Conservation (phyloP, 2,888 invertebrate genomes). For the Aleiodes testaceus region DNA sequence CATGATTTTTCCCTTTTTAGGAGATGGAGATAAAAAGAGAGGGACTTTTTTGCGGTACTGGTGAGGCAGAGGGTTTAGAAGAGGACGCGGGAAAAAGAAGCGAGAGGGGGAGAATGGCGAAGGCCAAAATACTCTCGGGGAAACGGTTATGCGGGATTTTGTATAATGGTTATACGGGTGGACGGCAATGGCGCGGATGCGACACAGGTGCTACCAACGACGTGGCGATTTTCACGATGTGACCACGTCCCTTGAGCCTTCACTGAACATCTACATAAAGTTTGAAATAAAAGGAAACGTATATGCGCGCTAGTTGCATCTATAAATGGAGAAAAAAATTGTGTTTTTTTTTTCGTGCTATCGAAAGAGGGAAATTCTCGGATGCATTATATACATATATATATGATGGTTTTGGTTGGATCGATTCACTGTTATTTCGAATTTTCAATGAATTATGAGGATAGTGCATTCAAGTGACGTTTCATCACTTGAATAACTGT, state of each 20-base stretch:
- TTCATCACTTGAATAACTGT: no score
- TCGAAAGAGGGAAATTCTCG: no score
- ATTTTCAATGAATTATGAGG: no score
- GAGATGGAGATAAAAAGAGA: no score
- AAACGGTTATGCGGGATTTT: not conserved
- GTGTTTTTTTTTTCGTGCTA: no score
- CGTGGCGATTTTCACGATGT: slow-evolving; percentile 22
- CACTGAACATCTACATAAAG: not conserved
- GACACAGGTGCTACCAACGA: slow-evolving; percentile 23
- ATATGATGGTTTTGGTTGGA: not conserved
- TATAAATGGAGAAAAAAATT: no score
- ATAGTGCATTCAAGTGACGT: no score
- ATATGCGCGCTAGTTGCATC: no score
- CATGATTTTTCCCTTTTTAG: not conserved
- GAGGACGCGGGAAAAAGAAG: not conserved
- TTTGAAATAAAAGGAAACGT: no score
- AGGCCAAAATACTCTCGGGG: not conserved
- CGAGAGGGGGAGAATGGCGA: not conserved
- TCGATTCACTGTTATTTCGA: no score
- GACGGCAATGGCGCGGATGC: not conserved
- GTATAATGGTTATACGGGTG: not conserved
- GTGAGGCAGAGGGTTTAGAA: not conserved
- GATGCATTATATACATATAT: not conserved
- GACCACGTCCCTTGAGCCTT: slow-evolving; percentile 4
- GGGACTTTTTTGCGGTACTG: not conserved